A percentile compares a stretch with the other conserved stretches of the same genome.
Conservation (phyloP, 2,113 vertebrate species). For the Aptenodytes patagonicus region DNA sequence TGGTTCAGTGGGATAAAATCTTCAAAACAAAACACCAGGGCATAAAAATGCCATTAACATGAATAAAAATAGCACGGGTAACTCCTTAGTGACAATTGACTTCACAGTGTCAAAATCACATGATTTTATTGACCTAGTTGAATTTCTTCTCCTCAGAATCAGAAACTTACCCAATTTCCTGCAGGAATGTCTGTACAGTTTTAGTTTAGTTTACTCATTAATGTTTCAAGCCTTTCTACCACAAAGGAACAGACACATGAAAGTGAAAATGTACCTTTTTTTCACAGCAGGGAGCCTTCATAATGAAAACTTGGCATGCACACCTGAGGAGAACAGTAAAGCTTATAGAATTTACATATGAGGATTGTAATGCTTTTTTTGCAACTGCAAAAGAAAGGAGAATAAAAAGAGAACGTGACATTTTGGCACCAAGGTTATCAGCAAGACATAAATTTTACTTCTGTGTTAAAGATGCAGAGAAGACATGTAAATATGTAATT, state of each 20-base stretch:
- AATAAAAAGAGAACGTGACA: constrained; percentile 33
- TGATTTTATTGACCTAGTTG: constrained; percentile 66
- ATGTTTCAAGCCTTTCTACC: constrained; percentile 61
- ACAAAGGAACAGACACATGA: constrained; percentile 70
- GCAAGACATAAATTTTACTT: constrained; percentile 1
- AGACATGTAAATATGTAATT: constrained; percentile 30
- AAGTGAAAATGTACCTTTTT: constrained; percentile 71
- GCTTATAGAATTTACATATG: constrained; percentile 68
- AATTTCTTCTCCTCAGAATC: constrained; percentile 64
- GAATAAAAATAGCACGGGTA: constrained; percentile 59
- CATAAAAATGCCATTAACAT: constrained; percentile 66
- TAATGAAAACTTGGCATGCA: constrained; percentile 72
- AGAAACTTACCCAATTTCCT: constrained; percentile 59
- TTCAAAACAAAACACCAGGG: constrained; percentile 62
- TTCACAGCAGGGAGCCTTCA: constrained; percentile 66
- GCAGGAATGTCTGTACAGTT: constrained; percentile 54
- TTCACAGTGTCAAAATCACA: constrained; percentile 62
- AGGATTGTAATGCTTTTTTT: constrained; percentile 12
- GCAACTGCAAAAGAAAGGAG: constrained; percentile 1
- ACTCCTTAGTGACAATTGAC: constrained; percentile 63
- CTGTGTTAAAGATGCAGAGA: background rate
- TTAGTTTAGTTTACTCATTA: constrained; percentile 72
- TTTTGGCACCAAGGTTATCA: constrained; percentile 41
- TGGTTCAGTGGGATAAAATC: constrained; percentile 44
- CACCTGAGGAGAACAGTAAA: constrained; percentile 70